Conservation (phyloP, 2,113 vertebrate species). For the Paralichthys olivaceus region DNA sequence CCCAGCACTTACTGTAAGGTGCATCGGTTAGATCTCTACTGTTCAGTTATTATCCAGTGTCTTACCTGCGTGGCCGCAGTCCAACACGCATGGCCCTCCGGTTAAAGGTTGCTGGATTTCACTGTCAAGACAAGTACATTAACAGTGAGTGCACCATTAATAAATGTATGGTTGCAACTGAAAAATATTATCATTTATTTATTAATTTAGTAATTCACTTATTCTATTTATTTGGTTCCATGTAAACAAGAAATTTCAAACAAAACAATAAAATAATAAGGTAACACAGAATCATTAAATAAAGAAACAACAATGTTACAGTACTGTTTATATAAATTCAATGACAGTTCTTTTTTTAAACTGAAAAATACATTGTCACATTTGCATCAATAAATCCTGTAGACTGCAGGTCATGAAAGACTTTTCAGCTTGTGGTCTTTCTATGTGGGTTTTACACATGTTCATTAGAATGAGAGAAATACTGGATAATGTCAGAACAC, state of each 20-base stretch:
- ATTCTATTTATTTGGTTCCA: no score
- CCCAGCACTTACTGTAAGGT: background rate
- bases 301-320: no score
- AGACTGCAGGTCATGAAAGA: background rate
- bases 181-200: no score
- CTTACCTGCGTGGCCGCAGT: conserved; percentile 79
- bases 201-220: no score
- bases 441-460: conserved; percentile 4
- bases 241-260: no score
- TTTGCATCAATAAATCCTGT: conserved; percentile 7
- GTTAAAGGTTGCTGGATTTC: conserved; percentile 37
- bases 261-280: no score
- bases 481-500: background rate
- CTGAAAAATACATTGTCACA: no score
- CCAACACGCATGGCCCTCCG: conserved; percentile 67
- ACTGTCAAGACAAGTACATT: conserved; percentile 58
- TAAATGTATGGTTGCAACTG: background rate
- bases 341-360: background rate
- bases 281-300: no score
- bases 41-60: background rate
- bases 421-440: conserved; percentile 7
- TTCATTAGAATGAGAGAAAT: conserved; percentile 22
- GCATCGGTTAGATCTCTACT: no score
- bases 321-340: no score
- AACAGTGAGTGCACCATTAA: conserved; percentile 9